Evolutionary conservation across 2,797 vertebrate genomes (phyloP).

Genomic region (Aselliscus stoliczkanus): DNA sequence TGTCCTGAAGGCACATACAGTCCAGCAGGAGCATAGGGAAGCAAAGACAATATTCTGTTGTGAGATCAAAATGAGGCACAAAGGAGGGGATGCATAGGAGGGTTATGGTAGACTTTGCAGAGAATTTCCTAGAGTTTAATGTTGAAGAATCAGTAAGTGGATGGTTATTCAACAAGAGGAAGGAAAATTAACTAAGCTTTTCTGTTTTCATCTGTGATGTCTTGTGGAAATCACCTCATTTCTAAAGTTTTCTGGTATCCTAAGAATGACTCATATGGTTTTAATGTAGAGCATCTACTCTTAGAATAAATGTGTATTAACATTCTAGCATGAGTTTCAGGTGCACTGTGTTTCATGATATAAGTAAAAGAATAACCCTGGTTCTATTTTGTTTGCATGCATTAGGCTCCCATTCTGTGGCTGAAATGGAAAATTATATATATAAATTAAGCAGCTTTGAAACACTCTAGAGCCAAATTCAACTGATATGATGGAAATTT

Average conservation of each 20-base stretch:
- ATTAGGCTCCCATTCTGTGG: background rate
- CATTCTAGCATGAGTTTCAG: background rate
- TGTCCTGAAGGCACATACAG: background rate
- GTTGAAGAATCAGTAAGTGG: background rate
- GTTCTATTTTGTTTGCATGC: background rate
- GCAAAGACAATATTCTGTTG: background rate
- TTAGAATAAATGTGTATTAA: constrained; percentile 7
- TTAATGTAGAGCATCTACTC: background rate
- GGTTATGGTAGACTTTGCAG: background rate
- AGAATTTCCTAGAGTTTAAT: background rate
- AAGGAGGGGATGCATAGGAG: background rate
- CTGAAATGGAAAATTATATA: background rate
- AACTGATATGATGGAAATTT: background rate
- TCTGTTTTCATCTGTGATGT: background rate
- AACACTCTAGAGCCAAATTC: background rate
- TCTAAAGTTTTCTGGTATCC: background rate
- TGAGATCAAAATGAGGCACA: background rate
- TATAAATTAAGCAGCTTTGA: background rate
- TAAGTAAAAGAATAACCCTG: background rate
- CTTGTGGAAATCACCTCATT: background rate
- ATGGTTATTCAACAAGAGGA: background rate
- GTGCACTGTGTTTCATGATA: background rate
- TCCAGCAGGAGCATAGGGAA: background rate
- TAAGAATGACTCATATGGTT: background rate
- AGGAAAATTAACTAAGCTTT: background rate